These are phyloP conservation scores for Hydractinia symbiolongicarpus DNA, from an alignment of 30 jellyfish, hydroid and myxozoan genomes.

Conservation along the genomic window DNA sequence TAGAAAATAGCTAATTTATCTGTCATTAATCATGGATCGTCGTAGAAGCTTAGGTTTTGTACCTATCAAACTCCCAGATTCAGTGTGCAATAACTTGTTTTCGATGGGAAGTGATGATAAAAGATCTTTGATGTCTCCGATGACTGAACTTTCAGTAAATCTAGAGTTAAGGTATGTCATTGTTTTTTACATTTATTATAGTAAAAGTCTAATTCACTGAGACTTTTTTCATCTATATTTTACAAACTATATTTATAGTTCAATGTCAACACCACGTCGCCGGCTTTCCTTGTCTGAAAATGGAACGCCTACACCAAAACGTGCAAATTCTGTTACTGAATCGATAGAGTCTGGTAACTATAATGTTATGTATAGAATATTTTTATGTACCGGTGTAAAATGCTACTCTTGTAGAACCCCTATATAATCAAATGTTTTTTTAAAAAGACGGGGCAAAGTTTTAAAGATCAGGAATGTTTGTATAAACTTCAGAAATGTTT, in stretches of 20 bases:
- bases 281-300: slow-evolving; percentile 55
- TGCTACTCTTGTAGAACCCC: no score
- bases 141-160: slow-evolving; percentile 87
- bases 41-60: not conserved
- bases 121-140: slow-evolving; percentile 66
- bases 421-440: no score
- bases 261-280: slow-evolving; percentile 86
- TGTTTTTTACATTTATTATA: not conserved
- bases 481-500: no score
- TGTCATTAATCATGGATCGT: not conserved
- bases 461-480: no score
- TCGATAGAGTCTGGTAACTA: slow-evolving; percentile 80
- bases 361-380: not conserved
- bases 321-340: slow-evolving; percentile 36
- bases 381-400: not conserved
- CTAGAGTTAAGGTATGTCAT: slow-evolving; percentile 57
- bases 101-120: slow-evolving; percentile 12
- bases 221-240: no score
- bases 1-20: not conserved
- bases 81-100: slow-evolving; percentile 9
- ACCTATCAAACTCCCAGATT: not conserved
- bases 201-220: not conserved
- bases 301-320: slow-evolving; percentile 71
- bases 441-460: no score
- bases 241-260: slow-evolving; percentile 23